Conservation (phyloP, 2,113 vertebrate species). For the Lepus americanus region DNA sequence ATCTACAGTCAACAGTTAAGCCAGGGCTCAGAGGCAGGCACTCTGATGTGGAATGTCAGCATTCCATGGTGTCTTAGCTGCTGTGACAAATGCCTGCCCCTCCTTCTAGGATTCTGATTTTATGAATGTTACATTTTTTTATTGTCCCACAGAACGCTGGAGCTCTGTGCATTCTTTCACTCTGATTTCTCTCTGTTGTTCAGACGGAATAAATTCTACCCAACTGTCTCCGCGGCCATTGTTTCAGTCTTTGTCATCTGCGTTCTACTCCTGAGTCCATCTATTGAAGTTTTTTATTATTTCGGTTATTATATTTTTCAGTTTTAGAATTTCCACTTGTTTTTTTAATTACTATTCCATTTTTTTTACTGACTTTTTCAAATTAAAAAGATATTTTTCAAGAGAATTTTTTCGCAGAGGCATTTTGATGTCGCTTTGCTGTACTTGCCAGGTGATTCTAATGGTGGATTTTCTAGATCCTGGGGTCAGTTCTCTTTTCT, state of each 20-base stretch:
- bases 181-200: constrained; percentile 9
- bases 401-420: constrained; percentile 25
- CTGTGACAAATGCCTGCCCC: background rate
- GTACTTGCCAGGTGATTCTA: background rate
- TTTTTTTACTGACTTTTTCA: background rate
- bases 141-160: background rate
- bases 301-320: background rate
- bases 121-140: background rate
- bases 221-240: background rate
- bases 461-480: background rate
- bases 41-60: no score
- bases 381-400: background rate
- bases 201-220: background rate
- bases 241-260: background rate
- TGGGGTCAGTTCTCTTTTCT: constrained; percentile 26
- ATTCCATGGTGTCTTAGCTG: no score
- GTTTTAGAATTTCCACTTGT: constrained; percentile 33
- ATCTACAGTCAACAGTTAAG: no score
- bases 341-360: constrained; percentile 9
- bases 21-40: no score
- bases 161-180: background rate
- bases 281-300: background rate
- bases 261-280: background rate
- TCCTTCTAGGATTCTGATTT: background rate
- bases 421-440: constrained; percentile 36